phyloP scores from a whole-genome alignment of 2,888 invertebrate species.

The Brassicogethes aeneus region DNA sequence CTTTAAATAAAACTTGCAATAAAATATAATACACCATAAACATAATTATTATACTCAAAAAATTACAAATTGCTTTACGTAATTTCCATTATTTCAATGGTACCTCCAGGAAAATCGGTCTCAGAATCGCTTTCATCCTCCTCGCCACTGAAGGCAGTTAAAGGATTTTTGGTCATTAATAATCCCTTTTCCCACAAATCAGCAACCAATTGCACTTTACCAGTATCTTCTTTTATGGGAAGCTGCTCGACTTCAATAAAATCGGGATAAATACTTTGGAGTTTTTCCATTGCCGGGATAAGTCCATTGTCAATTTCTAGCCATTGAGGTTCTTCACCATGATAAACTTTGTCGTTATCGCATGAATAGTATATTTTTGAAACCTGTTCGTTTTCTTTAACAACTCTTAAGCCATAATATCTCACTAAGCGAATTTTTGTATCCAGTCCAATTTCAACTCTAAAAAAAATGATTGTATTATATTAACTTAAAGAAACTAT shows the following conservation, averaged over 20 bases:
- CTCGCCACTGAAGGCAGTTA: constrained; percentile 16
- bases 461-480: too few relatives aligned
- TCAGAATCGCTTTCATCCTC: constrained; percentile 9
- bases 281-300: constrained; percentile 59
- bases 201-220: constrained; percentile 59
- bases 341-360: constrained; percentile 81
- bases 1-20: too few relatives aligned
- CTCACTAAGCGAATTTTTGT: constrained; percentile 51
- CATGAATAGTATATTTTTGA: constrained; percentile 69
- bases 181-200: constrained; percentile 79
- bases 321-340: constrained; percentile 67
- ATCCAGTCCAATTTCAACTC: constrained; percentile 55
- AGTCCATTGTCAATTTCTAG: constrained; percentile 63
- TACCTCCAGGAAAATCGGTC: not conserved
- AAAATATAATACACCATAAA: too few relatives aligned
- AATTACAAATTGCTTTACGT: not conserved
- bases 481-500: too few relatives aligned
- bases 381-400: constrained; percentile 52
- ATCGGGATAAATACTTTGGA: constrained; percentile 68
- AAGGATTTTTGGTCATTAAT: constrained; percentile 55
- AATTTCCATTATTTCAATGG: not conserved
- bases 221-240: constrained; percentile 53
- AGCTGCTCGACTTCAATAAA: constrained; percentile 65
- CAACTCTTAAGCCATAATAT: constrained; percentile 48
- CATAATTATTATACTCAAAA: too few relatives aligned